Evolutionary conservation across 2,888 invertebrate species (phyloP), one percentile per base, ranked within the genome.

Genomic region (Boloria selene): DNA sequence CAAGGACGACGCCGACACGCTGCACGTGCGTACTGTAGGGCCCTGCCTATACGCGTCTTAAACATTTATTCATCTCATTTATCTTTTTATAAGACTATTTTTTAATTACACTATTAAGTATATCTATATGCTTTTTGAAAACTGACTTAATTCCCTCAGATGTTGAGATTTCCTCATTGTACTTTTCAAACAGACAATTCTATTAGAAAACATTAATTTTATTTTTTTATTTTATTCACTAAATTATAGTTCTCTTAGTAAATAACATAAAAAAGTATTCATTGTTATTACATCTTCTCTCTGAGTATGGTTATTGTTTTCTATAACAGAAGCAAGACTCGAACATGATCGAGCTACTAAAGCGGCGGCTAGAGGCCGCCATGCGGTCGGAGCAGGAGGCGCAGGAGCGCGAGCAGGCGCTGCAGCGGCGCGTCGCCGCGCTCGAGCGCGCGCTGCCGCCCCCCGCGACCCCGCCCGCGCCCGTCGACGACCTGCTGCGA

Each of bases 331-430:
- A 93, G 31, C 95, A 95, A 80, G 95, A 95, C 81, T 93, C 94
- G 0, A 92, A 93, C 73, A 93, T 95, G 80, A 94, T 95, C 70
- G 93, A 94, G 75, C 94, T 95, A 64, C 88, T 95, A 74, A 93
- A 95, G 72, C 92, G 93, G 67, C 93, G 94, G 0, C 81, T 96
- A 5, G 95, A 96, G 72, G 92, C 93, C 0, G 93, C 94, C 0
- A 86, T 96, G 79, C 93, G 94, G 52, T 93, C 93, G 0, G 95
- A 96, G 75, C 89, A 93, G 49, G 94, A 95, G 72, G 82, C 95
- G 45, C 94, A 95, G 72, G 93, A 93, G 59, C 83, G 94, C 7
- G 84, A 95, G 51, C 93, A 94, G 53, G 82, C 87, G 38, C 92
- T 94, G 56, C 68, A 92, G 2, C 89, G 93, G 22, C 90, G 93